These are phyloP conservation scores for Lutjanus argentimaculatus DNA, from an alignment of 2,797 vertebrate species.

Conservation along the genomic window DNA sequence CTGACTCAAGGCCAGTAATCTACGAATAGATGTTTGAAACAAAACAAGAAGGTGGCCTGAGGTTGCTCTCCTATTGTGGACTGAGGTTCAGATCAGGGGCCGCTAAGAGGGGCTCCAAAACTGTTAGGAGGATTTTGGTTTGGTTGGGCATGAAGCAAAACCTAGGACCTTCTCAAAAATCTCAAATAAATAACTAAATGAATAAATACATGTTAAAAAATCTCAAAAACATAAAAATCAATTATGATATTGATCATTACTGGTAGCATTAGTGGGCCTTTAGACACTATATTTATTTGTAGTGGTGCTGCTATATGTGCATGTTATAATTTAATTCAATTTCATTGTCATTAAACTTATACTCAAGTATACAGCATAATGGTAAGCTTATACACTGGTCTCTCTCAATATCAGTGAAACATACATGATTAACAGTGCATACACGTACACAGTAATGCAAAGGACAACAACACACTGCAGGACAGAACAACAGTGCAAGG, in stretches of 20 bases:
- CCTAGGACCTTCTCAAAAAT: background rate
- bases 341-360: too few relatives aligned
- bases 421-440: too few relatives aligned
- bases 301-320: background rate
- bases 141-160: background rate
- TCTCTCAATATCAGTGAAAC: too few relatives aligned
- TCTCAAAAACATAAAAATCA: background rate
- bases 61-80: slow-evolving; percentile 23
- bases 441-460: too few relatives aligned
- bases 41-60: slow-evolving; percentile 47
- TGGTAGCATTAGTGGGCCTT: background rate
- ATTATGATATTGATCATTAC: background rate
- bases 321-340: background rate
- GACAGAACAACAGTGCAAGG: too few relatives aligned
- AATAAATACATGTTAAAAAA: background rate
- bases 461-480: too few relatives aligned
- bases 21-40: slow-evolving; percentile 72
- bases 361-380: too few relatives aligned
- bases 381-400: too few relatives aligned
- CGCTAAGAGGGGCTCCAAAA: background rate
- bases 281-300: background rate
- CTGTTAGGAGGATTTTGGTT: background rate
- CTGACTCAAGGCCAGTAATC: slow-evolving; percentile 69
- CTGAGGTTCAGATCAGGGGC: slow-evolving; percentile 24
- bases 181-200: too few relatives aligned